These are phyloP conservation scores for Tetrao urogallus DNA, from an alignment of 2,113 vertebrate species.

Conservation along the genomic window DNA sequence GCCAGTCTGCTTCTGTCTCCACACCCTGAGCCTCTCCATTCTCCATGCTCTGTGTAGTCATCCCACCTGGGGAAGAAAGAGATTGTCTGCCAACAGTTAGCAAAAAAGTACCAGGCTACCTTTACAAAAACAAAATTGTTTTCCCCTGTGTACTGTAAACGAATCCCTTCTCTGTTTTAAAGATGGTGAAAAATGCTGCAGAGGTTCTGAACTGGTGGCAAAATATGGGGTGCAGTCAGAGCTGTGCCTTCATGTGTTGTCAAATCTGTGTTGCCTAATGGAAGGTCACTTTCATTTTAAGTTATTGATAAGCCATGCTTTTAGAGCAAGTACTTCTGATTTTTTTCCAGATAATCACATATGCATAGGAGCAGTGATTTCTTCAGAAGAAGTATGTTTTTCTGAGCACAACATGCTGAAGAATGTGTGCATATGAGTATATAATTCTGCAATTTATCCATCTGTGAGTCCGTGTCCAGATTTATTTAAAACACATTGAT, in stretches of 20 bases:
- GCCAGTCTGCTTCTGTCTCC: accelerated
- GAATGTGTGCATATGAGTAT: not conserved
- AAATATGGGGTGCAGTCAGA: not conserved
- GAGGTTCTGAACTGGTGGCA: not conserved
- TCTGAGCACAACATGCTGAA: not conserved
- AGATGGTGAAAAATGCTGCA: not conserved
- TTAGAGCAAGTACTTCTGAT: not conserved
- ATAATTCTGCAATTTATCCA: not conserved
- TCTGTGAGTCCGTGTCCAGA: not conserved
- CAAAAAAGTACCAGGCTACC: not conserved
- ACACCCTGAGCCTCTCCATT: not conserved
- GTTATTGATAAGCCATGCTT: slow-evolving; percentile 17
- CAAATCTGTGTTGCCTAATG: not conserved
- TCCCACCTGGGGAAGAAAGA: not conserved
- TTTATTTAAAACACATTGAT: not conserved
- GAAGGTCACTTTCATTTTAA: slow-evolving; percentile 23
- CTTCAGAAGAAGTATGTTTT: not conserved
- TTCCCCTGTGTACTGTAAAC: not conserved
- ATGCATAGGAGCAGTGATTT: not conserved
- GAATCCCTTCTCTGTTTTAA: not conserved
- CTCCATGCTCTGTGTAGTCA: not conserved
- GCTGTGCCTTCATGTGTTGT: not conserved
- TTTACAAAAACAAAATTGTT: not conserved
- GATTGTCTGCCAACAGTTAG: not conserved
- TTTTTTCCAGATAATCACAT: slow-evolving; percentile 2